A percentile compares a stretch with the other conserved stretches of the same genome.
Evolutionary conservation across 2,888 invertebrate genomes (phyloP).

Genomic region (Lasioglossum villosulum): DNA sequence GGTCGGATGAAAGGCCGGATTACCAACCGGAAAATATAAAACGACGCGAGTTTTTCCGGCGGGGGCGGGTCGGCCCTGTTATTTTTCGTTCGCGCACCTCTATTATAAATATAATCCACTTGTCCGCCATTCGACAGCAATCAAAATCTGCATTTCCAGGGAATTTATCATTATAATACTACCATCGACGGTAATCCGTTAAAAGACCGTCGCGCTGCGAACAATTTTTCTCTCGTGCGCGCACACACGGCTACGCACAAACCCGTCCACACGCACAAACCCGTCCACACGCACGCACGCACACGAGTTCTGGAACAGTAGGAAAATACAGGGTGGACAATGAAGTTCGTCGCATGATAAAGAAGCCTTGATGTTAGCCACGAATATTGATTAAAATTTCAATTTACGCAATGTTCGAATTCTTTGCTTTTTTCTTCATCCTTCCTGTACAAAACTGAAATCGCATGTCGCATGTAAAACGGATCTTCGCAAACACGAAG

Average conservation of each 20-base stretch:
- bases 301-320: not conserved
- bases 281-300: too few species aligned
- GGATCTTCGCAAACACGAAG: not conserved
- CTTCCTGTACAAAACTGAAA: too few species aligned
- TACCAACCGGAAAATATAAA: constrained; percentile 25
- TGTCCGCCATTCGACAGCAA: constrained; percentile 53
- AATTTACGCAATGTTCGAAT: not conserved
- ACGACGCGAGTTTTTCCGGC: constrained; percentile 23
- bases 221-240: constrained; percentile 36
- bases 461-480: too few species aligned
- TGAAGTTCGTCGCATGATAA: not conserved
- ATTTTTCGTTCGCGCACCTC: constrained; percentile 44
- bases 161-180: constrained; percentile 61
- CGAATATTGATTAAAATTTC: not conserved
- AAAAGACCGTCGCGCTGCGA: constrained; percentile 31
- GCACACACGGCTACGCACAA: not conserved
- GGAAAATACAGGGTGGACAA: not conserved
- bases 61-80: not conserved
- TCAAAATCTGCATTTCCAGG: constrained; percentile 55
- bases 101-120: constrained; percentile 55
- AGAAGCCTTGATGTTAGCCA: not conserved
- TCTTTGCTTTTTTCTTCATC: not conserved
- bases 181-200: constrained; percentile 55
- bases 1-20: constrained; percentile 10
- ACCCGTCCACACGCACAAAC: not conserved